Percentiles rank a stretch among this genome's conserved stretches.
Evolutionary conservation across 2,888 invertebrate genomes (phyloP).

Genomic region (Melanophora roralis): DNA sequence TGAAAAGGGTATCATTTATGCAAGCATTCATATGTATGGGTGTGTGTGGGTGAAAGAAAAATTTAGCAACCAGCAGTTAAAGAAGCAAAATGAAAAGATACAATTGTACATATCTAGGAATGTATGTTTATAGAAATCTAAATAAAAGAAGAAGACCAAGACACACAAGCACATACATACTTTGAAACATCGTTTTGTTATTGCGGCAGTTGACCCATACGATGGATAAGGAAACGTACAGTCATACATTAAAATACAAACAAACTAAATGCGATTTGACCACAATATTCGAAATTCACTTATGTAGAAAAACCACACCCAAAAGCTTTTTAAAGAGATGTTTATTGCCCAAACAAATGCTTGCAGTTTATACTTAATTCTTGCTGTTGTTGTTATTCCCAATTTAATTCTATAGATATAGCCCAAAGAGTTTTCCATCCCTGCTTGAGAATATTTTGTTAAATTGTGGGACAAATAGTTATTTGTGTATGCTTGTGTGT

Average conservation of each 20-base stretch:
- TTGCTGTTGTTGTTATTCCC: not conserved
- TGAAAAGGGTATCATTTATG: not conserved
- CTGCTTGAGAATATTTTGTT: not conserved
- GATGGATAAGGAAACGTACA: not conserved
- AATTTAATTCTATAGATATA: not conserved
- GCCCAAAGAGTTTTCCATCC: too few species aligned
- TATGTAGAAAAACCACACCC: slow-evolving; percentile 60
- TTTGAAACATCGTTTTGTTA: slow-evolving; percentile 53
- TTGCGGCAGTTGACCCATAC: slow-evolving; percentile 42
- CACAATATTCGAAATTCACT: slow-evolving; percentile 61
- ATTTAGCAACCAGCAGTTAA: not conserved
- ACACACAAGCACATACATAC: slow-evolving; percentile 16
- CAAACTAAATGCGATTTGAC: slow-evolving; percentile 61
- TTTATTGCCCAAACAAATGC: slow-evolving; percentile 43
- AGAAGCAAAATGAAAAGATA: slow-evolving; percentile 11
- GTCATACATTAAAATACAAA: not conserved
- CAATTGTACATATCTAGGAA: too few species aligned
- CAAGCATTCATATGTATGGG: not conserved
- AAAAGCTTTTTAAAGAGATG: slow-evolving; percentile 56
- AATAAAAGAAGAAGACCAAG: not conserved
- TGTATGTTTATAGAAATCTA: slow-evolving; percentile 18
- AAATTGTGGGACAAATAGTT: slow-evolving; percentile 43
- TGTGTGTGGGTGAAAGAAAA: not conserved
- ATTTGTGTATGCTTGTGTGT: slow-evolving; percentile 24
- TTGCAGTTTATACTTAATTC: slow-evolving; percentile 24